Evolutionary conservation across 2,113 vertebrate genomes (phyloP).

Genomic region (Paedocypris sp.): DNA sequence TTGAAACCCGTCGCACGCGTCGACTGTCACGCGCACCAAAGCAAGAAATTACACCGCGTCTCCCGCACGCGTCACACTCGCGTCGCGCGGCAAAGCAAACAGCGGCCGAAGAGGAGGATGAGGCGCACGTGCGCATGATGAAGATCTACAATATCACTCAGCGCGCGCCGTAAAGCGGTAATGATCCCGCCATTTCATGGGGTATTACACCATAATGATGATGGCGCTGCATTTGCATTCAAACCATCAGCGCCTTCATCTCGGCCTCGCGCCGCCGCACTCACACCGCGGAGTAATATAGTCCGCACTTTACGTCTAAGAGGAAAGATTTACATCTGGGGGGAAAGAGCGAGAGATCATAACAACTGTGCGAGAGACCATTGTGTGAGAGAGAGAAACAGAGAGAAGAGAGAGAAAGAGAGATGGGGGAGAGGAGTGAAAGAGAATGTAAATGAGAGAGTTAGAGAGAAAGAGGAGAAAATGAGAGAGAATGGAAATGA

Average conservation of each 20-base stretch:
- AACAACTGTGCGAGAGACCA: too few relatives aligned
- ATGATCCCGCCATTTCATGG: slow-evolving; percentile 97
- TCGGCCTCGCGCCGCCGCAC: slow-evolving; percentile 79
- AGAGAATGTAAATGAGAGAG: too few relatives aligned
- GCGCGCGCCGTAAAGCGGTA: slow-evolving; percentile 82
- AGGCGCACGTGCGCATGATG: slow-evolving; percentile 68
- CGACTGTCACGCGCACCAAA: neutral
- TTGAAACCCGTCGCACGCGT: too few relatives aligned
- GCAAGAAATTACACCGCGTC: neutral
- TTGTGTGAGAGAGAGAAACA: too few relatives aligned
- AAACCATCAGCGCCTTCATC: slow-evolving; percentile 84
- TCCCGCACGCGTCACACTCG: neutral
- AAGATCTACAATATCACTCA: slow-evolving; percentile 52
- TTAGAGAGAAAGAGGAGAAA: too few relatives aligned
- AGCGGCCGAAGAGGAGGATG: slow-evolving; percentile 28
- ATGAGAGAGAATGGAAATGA: too few relatives aligned
- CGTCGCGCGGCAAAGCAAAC: slow-evolving; percentile 51
- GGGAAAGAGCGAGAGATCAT: neutral
- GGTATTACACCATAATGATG: slow-evolving; percentile 99
- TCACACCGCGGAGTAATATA: slow-evolving; percentile 84
- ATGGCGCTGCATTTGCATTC: slow-evolving; percentile 94
- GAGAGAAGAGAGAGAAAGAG: too few relatives aligned
- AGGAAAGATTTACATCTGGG: slow-evolving; percentile 60
- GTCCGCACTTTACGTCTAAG: slow-evolving; percentile 77
- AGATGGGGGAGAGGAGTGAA: too few relatives aligned